Evolutionary conservation across 2,113 vertebrate species (phyloP), one percentile per base, ranked within the genome.

Genomic region (Bungarus multicinctus): DNA sequence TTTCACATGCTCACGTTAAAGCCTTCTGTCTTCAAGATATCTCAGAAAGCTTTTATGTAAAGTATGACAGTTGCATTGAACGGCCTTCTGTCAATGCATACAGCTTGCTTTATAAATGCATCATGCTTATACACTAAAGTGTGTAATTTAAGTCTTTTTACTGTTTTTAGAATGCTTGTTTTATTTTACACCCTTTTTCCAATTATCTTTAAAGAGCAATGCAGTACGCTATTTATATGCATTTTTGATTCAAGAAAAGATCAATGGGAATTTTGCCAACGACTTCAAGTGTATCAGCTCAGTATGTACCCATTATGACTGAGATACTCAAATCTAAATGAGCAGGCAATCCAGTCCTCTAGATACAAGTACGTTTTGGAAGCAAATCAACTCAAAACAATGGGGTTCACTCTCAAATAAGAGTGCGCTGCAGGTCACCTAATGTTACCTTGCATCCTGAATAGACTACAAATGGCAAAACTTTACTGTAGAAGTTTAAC

Each of bases 41-140:
- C 90, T 92, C 94, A 96, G 95, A 55, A 91, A 95, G 94, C 88
- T 93, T 53, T 93, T 95, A 94, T 96, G 95, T 95, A 94, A 81
- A 94, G 94, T 93, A 94, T 95, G 95, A 95, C 85, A 89, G 27
- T 95, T 88, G 94, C 95, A 94, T 91, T 96, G 93, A 96, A 95
- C 89, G 90, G 93, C 95, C 96, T 97, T 97, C 96, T 97, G 96
- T 96, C 93, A 96, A 89, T 89, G 95, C 14, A 57, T 96, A 50
- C 30, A 95, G 92, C n/a, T 87, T 45, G 39, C 87, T 92, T 86
- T 92, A 93, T 96, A 96, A 87, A 52, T 34, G 14, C 34, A 85
- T 91, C 34, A 2, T 34, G 91, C 88, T 92, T 95, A 95, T 92
- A 94, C 52, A 93, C 81, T 92, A 95, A 91, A 47, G 88, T 87